Evolutionary conservation across 2,888 invertebrate species (phyloP).

Genomic region (Xestobium rufovillosum): DNA sequence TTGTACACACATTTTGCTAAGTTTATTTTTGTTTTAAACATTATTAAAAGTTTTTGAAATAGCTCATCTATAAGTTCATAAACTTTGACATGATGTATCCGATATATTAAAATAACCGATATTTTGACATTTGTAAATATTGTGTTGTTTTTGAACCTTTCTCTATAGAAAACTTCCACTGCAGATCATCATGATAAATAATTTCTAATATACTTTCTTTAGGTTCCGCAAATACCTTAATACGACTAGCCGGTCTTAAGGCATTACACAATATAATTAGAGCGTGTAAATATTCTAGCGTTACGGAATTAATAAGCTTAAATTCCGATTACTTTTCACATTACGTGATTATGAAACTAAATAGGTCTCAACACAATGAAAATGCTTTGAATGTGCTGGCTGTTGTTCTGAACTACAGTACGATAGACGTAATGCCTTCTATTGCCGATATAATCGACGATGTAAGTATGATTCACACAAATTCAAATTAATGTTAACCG

Average conservation of each 20-base stretch:
- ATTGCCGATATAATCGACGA: conserved; percentile 63
- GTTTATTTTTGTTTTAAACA: too few relatives aligned
- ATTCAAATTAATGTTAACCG: conserved; percentile 3
- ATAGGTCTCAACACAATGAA: conserved; percentile 53
- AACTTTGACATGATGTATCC: too few relatives aligned
- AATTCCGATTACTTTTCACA: conserved; percentile 71
- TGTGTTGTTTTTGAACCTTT: too few relatives aligned
- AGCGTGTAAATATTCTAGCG: conserved; percentile 49
- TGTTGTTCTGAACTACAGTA: conserved; percentile 65
- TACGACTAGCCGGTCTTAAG: conserved; percentile 54
- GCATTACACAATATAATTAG: conserved; percentile 51
- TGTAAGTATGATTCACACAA: too few relatives aligned
- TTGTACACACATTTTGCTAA: too few relatives aligned
- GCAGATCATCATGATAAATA: too few relatives aligned
- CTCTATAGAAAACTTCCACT: too few relatives aligned
- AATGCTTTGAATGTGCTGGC: conserved; percentile 64
- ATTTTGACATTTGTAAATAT: too few relatives aligned
- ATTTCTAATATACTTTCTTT: too few relatives aligned
- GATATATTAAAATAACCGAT: too few relatives aligned
- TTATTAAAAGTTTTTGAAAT: too few relatives aligned
- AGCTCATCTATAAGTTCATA: too few relatives aligned
- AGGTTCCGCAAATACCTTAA: conserved; percentile 59
- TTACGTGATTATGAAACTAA: conserved; percentile 58
- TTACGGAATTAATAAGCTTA: conserved; percentile 54
- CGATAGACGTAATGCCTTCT: conserved; percentile 51